Base-by-base conservation (phyloP, 2,797 vertebrate genomes). In the Ptychadena robeensis region DNA sequence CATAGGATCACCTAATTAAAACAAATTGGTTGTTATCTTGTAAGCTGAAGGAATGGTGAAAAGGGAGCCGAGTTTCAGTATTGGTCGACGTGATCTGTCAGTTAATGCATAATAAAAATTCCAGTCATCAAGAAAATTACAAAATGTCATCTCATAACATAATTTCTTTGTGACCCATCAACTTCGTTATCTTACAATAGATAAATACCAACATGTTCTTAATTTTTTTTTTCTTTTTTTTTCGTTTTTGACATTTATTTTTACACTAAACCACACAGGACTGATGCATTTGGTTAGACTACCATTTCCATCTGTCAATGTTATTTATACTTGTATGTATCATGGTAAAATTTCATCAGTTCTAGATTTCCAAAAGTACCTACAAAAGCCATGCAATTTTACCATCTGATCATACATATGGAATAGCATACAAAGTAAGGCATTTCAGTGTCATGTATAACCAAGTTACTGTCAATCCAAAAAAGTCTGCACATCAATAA, bases 361-460 rank as follows among this genome's bases (percentile, higher is more conserved):
- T 93, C 93, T 94, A 94, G 93, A 94, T 27, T 94, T 94, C 91
- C 92, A 94, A 94, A 93, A 94, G 96, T 94, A 93, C 93, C 96
- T 95, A 94, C 94, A 95, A 92, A 95, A 96, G 95, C 95, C 97
- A 98, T 98, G 98, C 97, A 98, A 95, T 96, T 97, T 97, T 97
- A 97, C 96, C 97, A 98, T 97, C 93, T 94, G 93, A 93, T 93
- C 94, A 94, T 94, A 94, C 94, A 57, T 94, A 94, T 96, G 96
- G 94, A 95, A 92, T 97, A 96, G 97, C 94, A 96, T 98, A 99
- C 96, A 99, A 98, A 98, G 98, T 99, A 99, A 99, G 98, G 98
- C 97, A 99, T 99, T 97, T 99, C 96, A 96, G 97, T 98, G 97
- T 97, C 94, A 94, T 96, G 93, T 96, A 96, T 96, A 97, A 96